phyloP scores from a whole-genome alignment of 2,797 vertebrate genomes.

The Sternarchorhynchus goeldii region DNA sequence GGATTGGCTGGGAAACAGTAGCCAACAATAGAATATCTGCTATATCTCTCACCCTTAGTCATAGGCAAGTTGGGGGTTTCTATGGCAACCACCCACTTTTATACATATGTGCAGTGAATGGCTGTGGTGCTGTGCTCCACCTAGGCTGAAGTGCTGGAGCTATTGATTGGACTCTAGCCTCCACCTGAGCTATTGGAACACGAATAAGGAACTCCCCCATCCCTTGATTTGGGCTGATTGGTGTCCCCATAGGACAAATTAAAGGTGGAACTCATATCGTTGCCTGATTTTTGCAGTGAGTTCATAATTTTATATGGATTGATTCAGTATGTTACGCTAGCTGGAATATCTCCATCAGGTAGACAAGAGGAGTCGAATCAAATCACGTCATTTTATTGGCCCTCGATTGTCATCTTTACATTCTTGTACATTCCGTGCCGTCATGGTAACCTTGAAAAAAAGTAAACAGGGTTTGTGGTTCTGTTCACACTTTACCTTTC shows the following conservation, averaged over 20 bases:
- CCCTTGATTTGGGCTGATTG: slow-evolving; percentile 38
- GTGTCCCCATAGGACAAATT: slow-evolving; percentile 46
- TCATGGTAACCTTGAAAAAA: neutral
- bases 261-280: slow-evolving; percentile 35
- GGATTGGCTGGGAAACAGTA: slow-evolving; percentile 10
- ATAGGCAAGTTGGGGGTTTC: slow-evolving; percentile 66
- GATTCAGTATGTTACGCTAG: slow-evolving; percentile 26
- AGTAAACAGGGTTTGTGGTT: slow-evolving; percentile 16
- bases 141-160: slow-evolving; percentile 32
- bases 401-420: slow-evolving; percentile 3
- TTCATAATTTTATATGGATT: slow-evolving; percentile 32
- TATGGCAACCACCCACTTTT: slow-evolving; percentile 64
- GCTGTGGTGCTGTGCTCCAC: slow-evolving; percentile 35
- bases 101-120: slow-evolving; percentile 46
- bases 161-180: slow-evolving; percentile 53
- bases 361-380: slow-evolving; percentile 21
- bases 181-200: slow-evolving; percentile 52
- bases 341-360: slow-evolving; percentile 18
- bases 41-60: slow-evolving; percentile 46
- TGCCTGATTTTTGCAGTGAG: slow-evolving; percentile 42
- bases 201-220: slow-evolving; percentile 51
- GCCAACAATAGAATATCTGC: slow-evolving; percentile 44
- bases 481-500: neutral
- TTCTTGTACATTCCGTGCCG: neutral
- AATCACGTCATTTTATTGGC: slow-evolving; percentile 26